Evolutionary conservation across 2,797 vertebrate genomes (phyloP).

Genomic region (Tapera naevia): DNA sequence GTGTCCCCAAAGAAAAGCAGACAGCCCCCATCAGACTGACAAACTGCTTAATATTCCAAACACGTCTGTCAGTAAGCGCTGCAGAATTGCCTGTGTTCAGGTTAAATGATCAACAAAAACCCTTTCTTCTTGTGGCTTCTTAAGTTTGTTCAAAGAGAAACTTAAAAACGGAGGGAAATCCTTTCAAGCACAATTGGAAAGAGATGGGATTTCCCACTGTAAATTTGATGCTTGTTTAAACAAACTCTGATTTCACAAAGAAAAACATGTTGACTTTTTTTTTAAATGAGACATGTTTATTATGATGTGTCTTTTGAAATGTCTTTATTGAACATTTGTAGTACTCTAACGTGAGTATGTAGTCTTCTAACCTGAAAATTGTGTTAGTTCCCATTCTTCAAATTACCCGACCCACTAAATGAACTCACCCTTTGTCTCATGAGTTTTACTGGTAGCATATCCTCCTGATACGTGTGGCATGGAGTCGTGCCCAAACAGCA

Average conservation of each 20-base stretch:
- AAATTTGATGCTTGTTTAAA: neutral
- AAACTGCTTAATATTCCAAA: neutral
- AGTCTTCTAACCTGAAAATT: neutral
- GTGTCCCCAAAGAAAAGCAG: neutral
- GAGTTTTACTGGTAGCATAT: neutral
- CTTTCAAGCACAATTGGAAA: neutral
- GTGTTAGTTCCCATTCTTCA: neutral
- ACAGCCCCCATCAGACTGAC: neutral
- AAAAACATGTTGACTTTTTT: neutral
- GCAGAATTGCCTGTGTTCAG: constrained; percentile 22
- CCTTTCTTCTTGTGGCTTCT: neutral
- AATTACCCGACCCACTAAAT: neutral
- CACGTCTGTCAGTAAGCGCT: constrained; percentile 11
- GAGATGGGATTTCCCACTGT: neutral
- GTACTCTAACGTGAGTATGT: fast-evolving
- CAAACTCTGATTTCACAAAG: neutral
- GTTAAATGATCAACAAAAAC: constrained; percentile 28
- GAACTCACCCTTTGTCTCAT: neutral
- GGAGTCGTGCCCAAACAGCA: neutral
- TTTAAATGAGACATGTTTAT: neutral
- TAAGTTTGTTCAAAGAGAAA: constrained; percentile 18
- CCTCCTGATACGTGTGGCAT: neutral
- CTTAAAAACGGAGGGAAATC: constrained; percentile 48
- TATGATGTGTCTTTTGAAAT: neutral
- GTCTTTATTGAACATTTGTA: neutral